A percentile compares a stretch with the other conserved stretches of the same genome.
Conservation (phyloP, 2,797 vertebrate genomes). For the Discoglossus pictus region DNA sequence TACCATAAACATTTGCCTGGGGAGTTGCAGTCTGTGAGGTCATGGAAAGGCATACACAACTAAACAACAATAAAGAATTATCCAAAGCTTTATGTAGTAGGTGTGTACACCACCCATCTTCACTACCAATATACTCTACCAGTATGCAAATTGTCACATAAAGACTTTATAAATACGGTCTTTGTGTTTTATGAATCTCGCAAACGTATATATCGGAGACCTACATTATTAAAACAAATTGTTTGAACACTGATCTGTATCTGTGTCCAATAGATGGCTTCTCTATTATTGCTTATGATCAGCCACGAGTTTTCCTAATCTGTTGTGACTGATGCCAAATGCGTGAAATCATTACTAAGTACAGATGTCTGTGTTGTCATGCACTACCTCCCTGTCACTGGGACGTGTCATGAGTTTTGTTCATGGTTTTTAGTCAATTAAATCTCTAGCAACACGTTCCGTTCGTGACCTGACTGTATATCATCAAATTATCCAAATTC, state of each 20-base stretch:
- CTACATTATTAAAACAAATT: neutral
- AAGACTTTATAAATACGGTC: no score
- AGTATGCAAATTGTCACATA: no score
- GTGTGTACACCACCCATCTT: no score
- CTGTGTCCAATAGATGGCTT: neutral
- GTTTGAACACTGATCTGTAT: neutral
- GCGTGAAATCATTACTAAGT: constrained; percentile 41
- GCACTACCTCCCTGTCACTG: constrained; percentile 15
- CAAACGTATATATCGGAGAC: neutral
- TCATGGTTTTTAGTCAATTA: constrained; percentile 33
- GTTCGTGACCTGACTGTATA: constrained; percentile 16
- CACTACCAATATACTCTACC: no score
- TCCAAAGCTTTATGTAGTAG: no score
- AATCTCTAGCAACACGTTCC: constrained; percentile 19
- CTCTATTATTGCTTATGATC: constrained; percentile 19
- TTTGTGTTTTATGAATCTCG: neutral
- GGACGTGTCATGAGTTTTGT: constrained; percentile 25
- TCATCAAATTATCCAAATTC: constrained; percentile 5
- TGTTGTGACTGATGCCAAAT: constrained; percentile 36
- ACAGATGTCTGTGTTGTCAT: constrained; percentile 33
- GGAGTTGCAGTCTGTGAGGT: no score
- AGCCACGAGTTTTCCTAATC: constrained; percentile 29
- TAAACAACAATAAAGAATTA: no score
- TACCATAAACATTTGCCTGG: no score
- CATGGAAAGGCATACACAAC: no score